These are phyloP conservation scores for Columba guinea DNA, from an alignment of 2,797 vertebrate species.

Conservation along the genomic window DNA sequence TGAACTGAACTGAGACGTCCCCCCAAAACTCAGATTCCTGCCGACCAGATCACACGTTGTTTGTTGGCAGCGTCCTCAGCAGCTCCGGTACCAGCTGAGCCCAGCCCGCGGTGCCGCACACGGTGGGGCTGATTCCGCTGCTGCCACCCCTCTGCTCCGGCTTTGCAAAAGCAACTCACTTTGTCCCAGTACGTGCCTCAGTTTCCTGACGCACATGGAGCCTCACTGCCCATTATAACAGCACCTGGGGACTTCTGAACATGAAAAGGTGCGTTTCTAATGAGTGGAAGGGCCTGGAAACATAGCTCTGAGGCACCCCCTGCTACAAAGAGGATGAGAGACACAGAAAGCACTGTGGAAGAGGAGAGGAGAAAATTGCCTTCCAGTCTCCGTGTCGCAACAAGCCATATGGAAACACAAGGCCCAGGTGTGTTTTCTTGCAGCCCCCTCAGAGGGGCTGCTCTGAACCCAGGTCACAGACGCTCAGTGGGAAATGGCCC, in stretches of 20 bases:
- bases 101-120: not conserved
- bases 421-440: not conserved
- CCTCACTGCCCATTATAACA: not conserved
- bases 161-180: not conserved
- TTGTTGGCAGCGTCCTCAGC: not conserved
- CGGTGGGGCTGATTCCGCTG: not conserved
- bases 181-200: not conserved
- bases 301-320: not conserved
- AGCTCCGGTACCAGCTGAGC: not conserved
- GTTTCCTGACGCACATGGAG: not conserved
- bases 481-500: not conserved
- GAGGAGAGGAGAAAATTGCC: not conserved
- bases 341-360: not conserved
- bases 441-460: accelerated
- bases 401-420: not conserved
- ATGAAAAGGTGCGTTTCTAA: not conserved
- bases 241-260: not conserved
- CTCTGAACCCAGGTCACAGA: not conserved
- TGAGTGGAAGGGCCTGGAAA: not conserved
- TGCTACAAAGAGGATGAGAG: not conserved
- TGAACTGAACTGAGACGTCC: not conserved
- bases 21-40: not conserved
- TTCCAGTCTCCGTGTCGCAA: not conserved
- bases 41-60: not conserved
- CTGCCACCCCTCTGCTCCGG: not conserved